Base-by-base conservation (phyloP, 1,140 invertebrate genomes). In the Zaprionus africanus region DNA sequence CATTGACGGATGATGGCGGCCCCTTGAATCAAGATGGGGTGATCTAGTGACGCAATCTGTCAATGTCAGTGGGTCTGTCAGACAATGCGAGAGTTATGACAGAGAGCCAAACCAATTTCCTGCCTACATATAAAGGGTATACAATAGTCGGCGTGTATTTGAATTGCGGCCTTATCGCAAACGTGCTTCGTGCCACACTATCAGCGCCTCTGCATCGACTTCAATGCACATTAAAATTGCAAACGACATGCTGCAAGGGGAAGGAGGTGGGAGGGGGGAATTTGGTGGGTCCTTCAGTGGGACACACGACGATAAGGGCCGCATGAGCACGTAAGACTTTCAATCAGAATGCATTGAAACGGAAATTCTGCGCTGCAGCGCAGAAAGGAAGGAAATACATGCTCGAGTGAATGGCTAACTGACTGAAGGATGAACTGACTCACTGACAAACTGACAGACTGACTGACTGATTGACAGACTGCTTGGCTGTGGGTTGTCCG, bases 281-380 rank as follows among this genome's bases (percentile, higher is more conserved):
- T 34, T 34, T 3, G 5, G 28, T 9, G 28, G 28, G 28, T 31
- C 28, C 83, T 86, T 88, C 53, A 73, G 61, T 56, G 63, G 54
- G 26, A 77, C 51, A 51, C 71, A 79, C 69, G 53, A 53, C 24
- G 54, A 61, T 62, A 64, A 67, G 75, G 63, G 59, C 63, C 69
- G 65, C 63, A 77, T 67, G 58, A 71, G 82, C 71, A 81, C 84
- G 81, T 87, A 90, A 90, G 85, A 90, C 85, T 88, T 88, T 88
- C 84, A 88, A 88, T 88, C 84, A 88, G 81, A 76, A 63, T 79
- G 78, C 85, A 88, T 81, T 90, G 84, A 78, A 88, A 88, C 78
- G 84, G 81, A 88, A 88, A 88, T 88, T 90, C 84, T 84, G 84
- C 81, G 81, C 84, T 88, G 85, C 84, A 90, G 84, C 81, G 84